A percentile compares a stretch with the other conserved stretches of the same genome.
Conservation (phyloP, 2,113 vertebrate species). For the Passer montanus region DNA sequence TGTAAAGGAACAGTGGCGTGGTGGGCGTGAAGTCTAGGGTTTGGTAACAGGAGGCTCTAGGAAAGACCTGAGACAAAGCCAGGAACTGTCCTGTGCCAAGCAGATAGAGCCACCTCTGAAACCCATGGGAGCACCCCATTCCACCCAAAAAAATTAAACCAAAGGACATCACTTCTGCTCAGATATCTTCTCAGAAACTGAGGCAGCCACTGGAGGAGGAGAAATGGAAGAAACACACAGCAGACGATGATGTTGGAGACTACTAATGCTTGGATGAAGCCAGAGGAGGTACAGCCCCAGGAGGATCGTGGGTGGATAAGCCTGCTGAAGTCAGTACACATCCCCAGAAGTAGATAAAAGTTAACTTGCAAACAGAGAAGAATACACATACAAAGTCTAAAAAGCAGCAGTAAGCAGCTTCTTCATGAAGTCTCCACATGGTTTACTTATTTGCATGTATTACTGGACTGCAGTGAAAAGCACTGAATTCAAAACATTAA, state of each 20-base stretch:
- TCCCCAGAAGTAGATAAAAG: fast-evolving
- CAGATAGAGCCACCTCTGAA: background rate
- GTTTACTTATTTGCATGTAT: background rate
- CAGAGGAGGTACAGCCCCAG: background rate
- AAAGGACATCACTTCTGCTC: background rate
- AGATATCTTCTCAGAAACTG: background rate
- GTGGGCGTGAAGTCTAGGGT: background rate
- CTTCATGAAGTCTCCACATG: background rate
- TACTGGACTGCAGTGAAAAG: background rate
- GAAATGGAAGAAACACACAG: background rate
- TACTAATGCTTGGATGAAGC: background rate
- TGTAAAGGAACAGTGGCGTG: background rate
- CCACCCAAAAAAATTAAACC: background rate
- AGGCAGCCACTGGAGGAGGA: background rate
- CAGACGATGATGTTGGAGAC: background rate
- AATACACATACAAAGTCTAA: background rate
- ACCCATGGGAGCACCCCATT: background rate
- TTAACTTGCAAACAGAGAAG: background rate
- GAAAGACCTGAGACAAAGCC: background rate
- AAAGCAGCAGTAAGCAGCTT: background rate
- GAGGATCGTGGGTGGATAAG: fast-evolving
- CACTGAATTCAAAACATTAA: background rate
- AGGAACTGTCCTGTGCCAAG: background rate
- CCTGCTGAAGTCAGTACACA: background rate
- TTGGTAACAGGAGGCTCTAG: background rate